Conservation (phyloP, 2,888 invertebrate genomes). For the Heliconius aoede region DNA sequence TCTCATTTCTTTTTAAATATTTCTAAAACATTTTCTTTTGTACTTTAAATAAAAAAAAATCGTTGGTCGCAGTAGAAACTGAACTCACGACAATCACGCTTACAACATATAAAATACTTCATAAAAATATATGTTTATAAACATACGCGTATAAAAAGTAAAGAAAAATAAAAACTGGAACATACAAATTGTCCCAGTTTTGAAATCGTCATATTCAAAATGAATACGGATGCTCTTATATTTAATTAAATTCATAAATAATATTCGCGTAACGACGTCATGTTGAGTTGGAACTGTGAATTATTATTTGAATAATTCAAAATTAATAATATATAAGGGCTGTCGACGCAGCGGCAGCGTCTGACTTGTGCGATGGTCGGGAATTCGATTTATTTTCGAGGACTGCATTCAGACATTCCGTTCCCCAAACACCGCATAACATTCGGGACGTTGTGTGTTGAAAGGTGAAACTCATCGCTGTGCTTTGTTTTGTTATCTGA, state of each 20-base stretch:
- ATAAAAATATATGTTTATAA: not conserved
- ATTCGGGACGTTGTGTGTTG: no score
- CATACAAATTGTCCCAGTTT: slow-evolving; percentile 3
- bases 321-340: not conserved
- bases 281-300: not conserved
- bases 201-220: slow-evolving; percentile 13
- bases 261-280: slow-evolving; percentile 2
- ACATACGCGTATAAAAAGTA: not conserved
- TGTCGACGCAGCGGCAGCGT: not conserved
- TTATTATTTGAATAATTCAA: slow-evolving; percentile 11
- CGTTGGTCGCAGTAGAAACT: no score
- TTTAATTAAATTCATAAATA: slow-evolving; percentile 26
- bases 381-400: no score
- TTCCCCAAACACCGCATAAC: no score
- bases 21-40: not conserved
- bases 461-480: no score
- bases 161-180: not conserved
- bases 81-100: no score
- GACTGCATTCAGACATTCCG: no score
- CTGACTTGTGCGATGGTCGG: no score
- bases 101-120: not conserved
- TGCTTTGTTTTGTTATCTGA: no score
- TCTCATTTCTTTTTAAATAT: not conserved
- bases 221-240: slow-evolving; percentile 19
- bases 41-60: no score